These are phyloP conservation scores for Lasioglossum pauxillum DNA, from an alignment of 2,888 invertebrate genomes.

Conservation along the genomic window DNA sequence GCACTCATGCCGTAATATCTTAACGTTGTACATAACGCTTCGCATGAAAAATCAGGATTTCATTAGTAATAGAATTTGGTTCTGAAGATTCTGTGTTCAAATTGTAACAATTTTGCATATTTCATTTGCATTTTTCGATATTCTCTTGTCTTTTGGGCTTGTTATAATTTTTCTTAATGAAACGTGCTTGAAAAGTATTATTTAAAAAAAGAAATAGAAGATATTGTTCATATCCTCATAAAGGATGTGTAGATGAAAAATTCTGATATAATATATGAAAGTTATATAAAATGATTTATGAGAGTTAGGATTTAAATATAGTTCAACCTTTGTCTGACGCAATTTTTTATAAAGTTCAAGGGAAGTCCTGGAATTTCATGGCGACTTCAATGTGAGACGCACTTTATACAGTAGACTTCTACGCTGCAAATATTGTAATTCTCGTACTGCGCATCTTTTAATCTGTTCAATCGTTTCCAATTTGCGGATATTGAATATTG, in stretches of 20 bases:
- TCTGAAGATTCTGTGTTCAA: neutral
- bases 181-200: neutral
- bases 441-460: too few species aligned
- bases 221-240: neutral
- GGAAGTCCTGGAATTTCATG: neutral
- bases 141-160: neutral
- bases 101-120: neutral
- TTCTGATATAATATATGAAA: neutral
- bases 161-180: neutral
- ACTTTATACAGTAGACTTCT: neutral
- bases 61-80: constrained; percentile 13
- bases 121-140: neutral
- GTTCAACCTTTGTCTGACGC: constrained; percentile 3
- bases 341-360: constrained; percentile 5
- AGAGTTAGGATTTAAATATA: constrained; percentile 3
- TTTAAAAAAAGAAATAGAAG: neutral
- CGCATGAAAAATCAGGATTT: neutral
- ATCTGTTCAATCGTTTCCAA: too few species aligned
- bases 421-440: too few species aligned
- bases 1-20: constrained; percentile 17
- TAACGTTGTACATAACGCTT: constrained; percentile 21
- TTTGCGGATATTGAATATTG: neutral
- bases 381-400: neutral
- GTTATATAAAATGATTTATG: neutral
- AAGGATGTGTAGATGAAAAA: neutral